Percentiles rank a stretch among this genome's conserved stretches.
phyloP scores from a whole-genome alignment of 1,140 invertebrate species.

The Andricus grossulariae region DNA sequence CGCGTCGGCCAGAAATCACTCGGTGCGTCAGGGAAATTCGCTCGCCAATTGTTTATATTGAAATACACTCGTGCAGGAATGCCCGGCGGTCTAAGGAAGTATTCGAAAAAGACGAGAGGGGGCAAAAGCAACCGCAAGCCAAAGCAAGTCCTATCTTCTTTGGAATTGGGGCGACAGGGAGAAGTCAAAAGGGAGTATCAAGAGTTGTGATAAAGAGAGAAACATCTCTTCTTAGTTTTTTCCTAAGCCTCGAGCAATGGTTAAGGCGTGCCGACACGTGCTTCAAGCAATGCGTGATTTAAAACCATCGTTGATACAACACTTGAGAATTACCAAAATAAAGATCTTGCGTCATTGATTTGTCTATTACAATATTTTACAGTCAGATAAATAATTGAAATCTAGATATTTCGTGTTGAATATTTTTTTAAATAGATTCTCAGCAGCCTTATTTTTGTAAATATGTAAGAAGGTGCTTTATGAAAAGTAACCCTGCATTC shows the following conservation, averaged over 20 bases:
- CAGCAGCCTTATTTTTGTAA: too few species aligned
- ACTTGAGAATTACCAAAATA: too few species aligned
- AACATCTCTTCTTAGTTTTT: background rate
- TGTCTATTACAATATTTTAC: too few species aligned
- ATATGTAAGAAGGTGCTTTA: too few species aligned
- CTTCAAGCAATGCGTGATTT: too few species aligned
- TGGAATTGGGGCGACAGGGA: constrained; percentile 49
- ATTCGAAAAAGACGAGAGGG: constrained; percentile 48
- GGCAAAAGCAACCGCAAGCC: constrained; percentile 40
- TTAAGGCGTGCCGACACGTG: too few species aligned
- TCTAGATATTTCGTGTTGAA: too few species aligned
- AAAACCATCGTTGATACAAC: too few species aligned
- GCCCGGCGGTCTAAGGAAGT: constrained; percentile 46
- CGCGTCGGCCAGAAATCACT: constrained; percentile 67
- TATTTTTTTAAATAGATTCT: too few species aligned
- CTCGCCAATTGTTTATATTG: constrained; percentile 70
- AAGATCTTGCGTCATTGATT: too few species aligned
- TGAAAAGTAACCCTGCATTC: too few species aligned
- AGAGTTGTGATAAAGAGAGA: background rate
- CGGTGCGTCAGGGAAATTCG: constrained; percentile 61
- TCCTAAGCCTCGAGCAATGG: background rate
- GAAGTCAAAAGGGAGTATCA: constrained; percentile 37
- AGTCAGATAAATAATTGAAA: too few species aligned
- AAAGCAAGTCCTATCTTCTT: constrained; percentile 37
- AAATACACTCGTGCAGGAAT: constrained; percentile 68